A percentile compares a stretch with the other conserved stretches of the same genome.
Conservation (phyloP, 2,113 vertebrate genomes). For the Hippoglossus stenolepis region DNA sequence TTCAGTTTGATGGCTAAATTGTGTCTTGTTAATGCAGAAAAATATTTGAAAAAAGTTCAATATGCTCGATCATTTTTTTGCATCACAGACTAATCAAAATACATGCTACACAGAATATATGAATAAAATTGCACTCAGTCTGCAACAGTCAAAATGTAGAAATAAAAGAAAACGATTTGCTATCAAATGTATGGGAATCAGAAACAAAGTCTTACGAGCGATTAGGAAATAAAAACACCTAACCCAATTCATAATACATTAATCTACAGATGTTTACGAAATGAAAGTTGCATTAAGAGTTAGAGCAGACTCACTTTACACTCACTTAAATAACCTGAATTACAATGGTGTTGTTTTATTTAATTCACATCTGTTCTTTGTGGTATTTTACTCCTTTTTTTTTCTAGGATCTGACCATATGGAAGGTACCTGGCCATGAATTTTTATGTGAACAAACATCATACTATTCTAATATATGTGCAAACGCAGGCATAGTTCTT, state of each 20-base stretch:
- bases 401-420: constrained; percentile 35
- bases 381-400: background rate
- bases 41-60: too few species aligned
- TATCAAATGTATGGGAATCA: background rate
- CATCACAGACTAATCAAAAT: too few species aligned
- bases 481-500: constrained; percentile 18
- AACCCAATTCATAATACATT: background rate
- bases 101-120: background rate
- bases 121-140: background rate
- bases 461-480: constrained; percentile 32
- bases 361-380: constrained; percentile 42
- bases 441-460: constrained; percentile 53
- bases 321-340: constrained; percentile 4
- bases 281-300: too few species aligned
- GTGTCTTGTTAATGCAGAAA: too few species aligned
- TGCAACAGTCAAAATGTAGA: background rate
- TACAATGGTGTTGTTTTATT: constrained; percentile 17
- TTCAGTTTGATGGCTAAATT: too few species aligned
- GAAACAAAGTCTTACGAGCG: too few species aligned
- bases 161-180: background rate
- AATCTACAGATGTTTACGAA: too few species aligned
- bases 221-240: background rate
- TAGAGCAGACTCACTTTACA: background rate
- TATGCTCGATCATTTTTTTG: too few species aligned
- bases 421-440: constrained; percentile 48